phyloP scores from a whole-genome alignment of 2,888 invertebrate species.

The Parthenolecanium corni region DNA sequence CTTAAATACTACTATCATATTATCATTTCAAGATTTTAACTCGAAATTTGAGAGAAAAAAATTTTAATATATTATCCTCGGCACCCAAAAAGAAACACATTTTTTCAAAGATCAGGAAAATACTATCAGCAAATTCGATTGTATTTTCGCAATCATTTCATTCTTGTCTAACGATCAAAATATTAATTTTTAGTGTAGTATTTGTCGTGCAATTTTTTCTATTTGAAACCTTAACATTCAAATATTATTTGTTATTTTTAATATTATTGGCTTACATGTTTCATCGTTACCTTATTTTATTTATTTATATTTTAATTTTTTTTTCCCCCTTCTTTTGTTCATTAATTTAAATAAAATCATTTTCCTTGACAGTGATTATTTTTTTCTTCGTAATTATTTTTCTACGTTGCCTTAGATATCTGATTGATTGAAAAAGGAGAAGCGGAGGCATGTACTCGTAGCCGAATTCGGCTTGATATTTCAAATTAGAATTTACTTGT shows the following conservation, averaged over 20 bases:
- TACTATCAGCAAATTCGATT: neutral
- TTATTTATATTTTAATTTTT: neutral
- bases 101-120: too few relatives aligned
- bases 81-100: too few relatives aligned
- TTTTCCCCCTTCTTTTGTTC: neutral
- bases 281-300: conserved; percentile 10
- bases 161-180: conserved; percentile 3
- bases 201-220: conserved; percentile 17
- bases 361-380: neutral
- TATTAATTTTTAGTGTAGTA: conserved; percentile 1
- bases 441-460: too few relatives aligned
- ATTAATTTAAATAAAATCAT: conserved; percentile 11
- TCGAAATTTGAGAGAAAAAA: too few relatives aligned
- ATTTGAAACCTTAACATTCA: conserved; percentile 7
- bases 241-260: conserved; percentile 17
- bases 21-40: too few relatives aligned
- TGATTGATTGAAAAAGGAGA: too few relatives aligned
- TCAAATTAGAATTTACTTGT: too few relatives aligned
- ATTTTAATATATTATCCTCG: too few relatives aligned
- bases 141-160: neutral
- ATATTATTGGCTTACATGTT: conserved; percentile 16
- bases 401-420: too few relatives aligned
- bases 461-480: too few relatives aligned
- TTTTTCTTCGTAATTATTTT: too few relatives aligned
- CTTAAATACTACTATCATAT: too few relatives aligned